phyloP scores from a whole-genome alignment of 2,113 vertebrate species.

The Accipiter cooperii region DNA sequence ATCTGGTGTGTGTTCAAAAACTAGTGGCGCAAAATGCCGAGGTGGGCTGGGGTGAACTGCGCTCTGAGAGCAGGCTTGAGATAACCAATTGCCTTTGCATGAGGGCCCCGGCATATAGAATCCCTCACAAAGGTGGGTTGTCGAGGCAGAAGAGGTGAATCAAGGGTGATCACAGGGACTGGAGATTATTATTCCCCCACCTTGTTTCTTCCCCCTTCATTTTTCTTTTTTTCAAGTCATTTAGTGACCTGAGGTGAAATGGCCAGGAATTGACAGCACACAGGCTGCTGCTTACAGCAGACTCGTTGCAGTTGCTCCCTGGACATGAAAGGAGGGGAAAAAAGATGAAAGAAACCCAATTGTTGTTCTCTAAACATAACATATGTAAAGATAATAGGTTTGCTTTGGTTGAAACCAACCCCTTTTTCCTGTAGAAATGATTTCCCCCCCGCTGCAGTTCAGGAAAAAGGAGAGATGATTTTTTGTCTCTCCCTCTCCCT shows the following conservation, averaged over 20 bases:
- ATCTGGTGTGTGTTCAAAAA: constrained; percentile 14
- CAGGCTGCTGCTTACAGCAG: constrained; percentile 45
- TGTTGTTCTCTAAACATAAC: constrained; percentile 43
- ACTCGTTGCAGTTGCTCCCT: constrained; percentile 28
- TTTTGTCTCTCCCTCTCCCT: background rate
- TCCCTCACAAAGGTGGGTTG: constrained; percentile 3
- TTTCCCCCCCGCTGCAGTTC: background rate
- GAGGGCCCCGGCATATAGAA: background rate
- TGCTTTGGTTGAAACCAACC: constrained; percentile 26
- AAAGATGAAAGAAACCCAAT: background rate
- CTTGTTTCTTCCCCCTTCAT: background rate
- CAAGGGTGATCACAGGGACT: background rate
- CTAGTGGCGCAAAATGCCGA: background rate
- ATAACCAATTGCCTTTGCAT: background rate
- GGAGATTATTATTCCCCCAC: constrained; percentile 15
- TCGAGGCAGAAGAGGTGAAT: constrained; percentile 27
- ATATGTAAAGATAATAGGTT: constrained; percentile 52
- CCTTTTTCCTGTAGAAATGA: background rate
- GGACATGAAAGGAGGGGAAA: background rate
- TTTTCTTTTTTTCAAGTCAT: constrained; percentile 29
- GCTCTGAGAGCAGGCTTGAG: background rate
- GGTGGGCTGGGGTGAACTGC: background rate
- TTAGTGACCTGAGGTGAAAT: constrained; percentile 50
- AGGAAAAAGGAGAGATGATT: constrained; percentile 15
- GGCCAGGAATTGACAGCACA: background rate